Percentiles rank a stretch among this genome's conserved stretches.
Conservation (phyloP, 1,140 invertebrate species). For the Eumaeus atala region DNA sequence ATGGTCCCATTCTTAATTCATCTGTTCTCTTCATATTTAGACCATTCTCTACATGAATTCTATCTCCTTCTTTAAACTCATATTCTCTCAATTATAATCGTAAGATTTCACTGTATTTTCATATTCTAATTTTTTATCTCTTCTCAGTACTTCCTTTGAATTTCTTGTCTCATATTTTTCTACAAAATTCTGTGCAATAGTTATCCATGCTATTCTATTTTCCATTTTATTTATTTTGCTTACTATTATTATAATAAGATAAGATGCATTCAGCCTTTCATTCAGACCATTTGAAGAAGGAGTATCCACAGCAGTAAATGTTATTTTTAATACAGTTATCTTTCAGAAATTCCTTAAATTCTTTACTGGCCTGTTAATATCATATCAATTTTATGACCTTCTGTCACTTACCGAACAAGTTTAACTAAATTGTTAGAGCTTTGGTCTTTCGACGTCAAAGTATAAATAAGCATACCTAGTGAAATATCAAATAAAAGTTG, state of each 20-base stretch:
- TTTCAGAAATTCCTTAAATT: slow-evolving; percentile 7
- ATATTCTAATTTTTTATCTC: too few relatives aligned
- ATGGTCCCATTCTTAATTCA: too few relatives aligned
- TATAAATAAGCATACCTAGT: slow-evolving; percentile 8
- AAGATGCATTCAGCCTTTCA: slow-evolving; percentile 10
- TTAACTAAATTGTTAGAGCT: too few relatives aligned
- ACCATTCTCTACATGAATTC: too few relatives aligned
- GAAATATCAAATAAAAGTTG: neutral
- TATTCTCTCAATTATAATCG: too few relatives aligned
- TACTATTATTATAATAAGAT: neutral
- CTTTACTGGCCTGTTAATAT: slow-evolving; percentile 7
- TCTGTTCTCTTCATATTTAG: too few relatives aligned
- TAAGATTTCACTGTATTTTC: too few relatives aligned
- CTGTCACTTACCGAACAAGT: too few relatives aligned
- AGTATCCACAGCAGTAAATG: slow-evolving; percentile 4
- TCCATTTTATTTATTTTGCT: slow-evolving; percentile 7
- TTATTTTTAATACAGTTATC: slow-evolving; percentile 7
- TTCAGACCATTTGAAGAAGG: slow-evolving; percentile 8
- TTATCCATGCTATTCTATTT: slow-evolving; percentile 1
- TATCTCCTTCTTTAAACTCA: too few relatives aligned
- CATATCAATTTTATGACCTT: slow-evolving; percentile 1
- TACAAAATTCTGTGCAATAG: too few relatives aligned
- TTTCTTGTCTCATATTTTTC: too few relatives aligned
- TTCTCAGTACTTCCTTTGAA: too few relatives aligned
- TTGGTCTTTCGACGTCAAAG: slow-evolving; percentile 5